phyloP scores from a whole-genome alignment of 2,113 vertebrate species.

The Vulpes vulpes region DNA sequence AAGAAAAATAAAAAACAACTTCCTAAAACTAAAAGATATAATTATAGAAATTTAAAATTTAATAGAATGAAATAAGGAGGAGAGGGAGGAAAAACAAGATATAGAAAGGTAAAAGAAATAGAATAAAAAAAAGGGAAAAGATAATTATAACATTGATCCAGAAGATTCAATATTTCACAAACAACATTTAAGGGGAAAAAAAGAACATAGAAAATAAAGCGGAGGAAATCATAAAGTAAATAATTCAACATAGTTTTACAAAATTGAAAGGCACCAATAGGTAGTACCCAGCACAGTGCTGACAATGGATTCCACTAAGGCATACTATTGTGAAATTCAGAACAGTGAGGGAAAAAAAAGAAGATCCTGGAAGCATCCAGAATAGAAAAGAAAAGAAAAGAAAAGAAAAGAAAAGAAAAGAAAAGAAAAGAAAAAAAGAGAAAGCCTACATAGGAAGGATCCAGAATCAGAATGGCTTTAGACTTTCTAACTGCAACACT shows the following conservation, averaged over 20 bases:
- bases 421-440: neutral
- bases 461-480: neutral
- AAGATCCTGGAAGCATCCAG: neutral
- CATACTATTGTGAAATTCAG: neutral
- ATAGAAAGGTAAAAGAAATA: neutral
- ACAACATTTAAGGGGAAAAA: neutral
- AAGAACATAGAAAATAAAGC: neutral
- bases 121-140: neutral
- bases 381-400: neutral
- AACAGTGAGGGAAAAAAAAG: neutral
- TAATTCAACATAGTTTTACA: neutral
- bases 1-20: neutral
- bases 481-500: neutral
- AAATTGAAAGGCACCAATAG: neutral
- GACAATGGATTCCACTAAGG: neutral
- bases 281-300: neutral
- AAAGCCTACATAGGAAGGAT: neutral
- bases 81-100: neutral
- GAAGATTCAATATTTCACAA: conserved; percentile 10
- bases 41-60: neutral
- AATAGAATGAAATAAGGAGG: neutral
- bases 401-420: neutral
- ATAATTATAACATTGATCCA: neutral
- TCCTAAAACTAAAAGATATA: neutral
- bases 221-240: neutral